Percentiles rank a stretch among this genome's conserved stretches.
phyloP scores from a whole-genome alignment of 1,140 invertebrate species.

The Drosophila kepulauana region DNA sequence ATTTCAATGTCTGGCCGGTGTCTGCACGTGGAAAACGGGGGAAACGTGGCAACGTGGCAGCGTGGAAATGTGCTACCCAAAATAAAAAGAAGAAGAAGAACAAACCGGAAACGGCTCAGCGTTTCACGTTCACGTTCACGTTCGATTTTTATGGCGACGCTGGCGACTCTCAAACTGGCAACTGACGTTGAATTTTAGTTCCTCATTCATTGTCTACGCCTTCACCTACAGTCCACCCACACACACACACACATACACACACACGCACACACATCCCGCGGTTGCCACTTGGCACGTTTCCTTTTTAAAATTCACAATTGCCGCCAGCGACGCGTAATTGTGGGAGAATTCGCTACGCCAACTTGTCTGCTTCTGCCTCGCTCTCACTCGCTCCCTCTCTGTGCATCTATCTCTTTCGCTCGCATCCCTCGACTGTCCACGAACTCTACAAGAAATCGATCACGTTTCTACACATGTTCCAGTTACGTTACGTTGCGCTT shows the following conservation, averaged over 20 bases:
- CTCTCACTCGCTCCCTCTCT: slow-evolving; percentile 14
- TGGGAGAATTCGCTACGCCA: slow-evolving; percentile 76
- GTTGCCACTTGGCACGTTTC: slow-evolving; percentile 75
- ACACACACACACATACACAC: neutral
- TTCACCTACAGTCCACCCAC: slow-evolving; percentile 14
- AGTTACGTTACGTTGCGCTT: slow-evolving; percentile 67
- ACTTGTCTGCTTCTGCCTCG: slow-evolving; percentile 58
- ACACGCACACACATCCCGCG: slow-evolving; percentile 18
- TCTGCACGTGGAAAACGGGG: slow-evolving; percentile 62
- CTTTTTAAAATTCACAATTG: slow-evolving; percentile 84
- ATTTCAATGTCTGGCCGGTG: slow-evolving; percentile 63
- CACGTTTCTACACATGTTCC: slow-evolving; percentile 82
- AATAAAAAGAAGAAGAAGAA: too few species aligned
- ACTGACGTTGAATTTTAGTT: slow-evolving; percentile 65
- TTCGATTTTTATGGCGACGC: slow-evolving; percentile 74
- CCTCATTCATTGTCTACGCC: slow-evolving; percentile 74
- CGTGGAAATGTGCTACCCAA: slow-evolving; percentile 56
- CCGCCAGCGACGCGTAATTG: slow-evolving; percentile 74
- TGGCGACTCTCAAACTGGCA: slow-evolving; percentile 10
- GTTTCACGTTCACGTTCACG: slow-evolving; percentile 56
- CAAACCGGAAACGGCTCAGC: slow-evolving; percentile 14
- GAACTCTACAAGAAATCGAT: slow-evolving; percentile 70
- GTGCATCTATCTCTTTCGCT: neutral
- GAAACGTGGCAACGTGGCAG: slow-evolving; percentile 13
- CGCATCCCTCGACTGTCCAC: neutral